Evolutionary conservation across 2,888 invertebrate genomes (phyloP), one percentile per base, ranked within the genome.

Genomic region (Papilio protenor): DNA sequence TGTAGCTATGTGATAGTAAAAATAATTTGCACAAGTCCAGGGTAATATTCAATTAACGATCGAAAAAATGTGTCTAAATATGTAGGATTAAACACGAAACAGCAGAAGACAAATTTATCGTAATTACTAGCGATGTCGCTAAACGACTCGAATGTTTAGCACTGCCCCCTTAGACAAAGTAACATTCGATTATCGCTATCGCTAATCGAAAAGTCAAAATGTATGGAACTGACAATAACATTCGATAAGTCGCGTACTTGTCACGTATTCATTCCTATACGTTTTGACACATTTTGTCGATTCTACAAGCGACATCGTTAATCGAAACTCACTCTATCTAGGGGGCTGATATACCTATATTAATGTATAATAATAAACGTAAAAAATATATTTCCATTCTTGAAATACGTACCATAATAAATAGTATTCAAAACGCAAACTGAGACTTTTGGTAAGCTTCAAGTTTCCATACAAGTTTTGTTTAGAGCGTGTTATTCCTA

Each of bases 401-500:
- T 55, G 11, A n/a, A n/a, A 8, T 55, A 55, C 55, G n/a, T n/a
- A n/a, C n/a, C n/a, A n/a, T n/a, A n/a, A n/a, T n/a, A n/a, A 6
- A 52, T 10, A 8, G 1, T 55, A 55, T n/a, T 52, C n/a, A 33
- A 64, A 64, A 64, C 33, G 18, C 64, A 33, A 64, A 33, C 6
- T 59, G 4, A 61, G 61, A 14, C 1, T 14, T 59, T 55, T 55
- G 27, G 27, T 61, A 61, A 23, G 61, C 61, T 64, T 64, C 10
- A 64, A 61, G 8, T 33, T 16, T 64, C 33, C 18, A 18, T 64
- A 21, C 49, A 52, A 66, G 45, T 61, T 74, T 45, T 64, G 77
- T 70, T 61, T 75, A 40, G 61, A 79, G 77, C 79, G 79, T 82
- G 81, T 81, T 81, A 84, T 83, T 83, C 79, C 81, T 81, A 81